Evolutionary conservation across 2,888 invertebrate species (phyloP), one percentile per base, ranked within the genome.

Genomic region (Metellina segmentata): DNA sequence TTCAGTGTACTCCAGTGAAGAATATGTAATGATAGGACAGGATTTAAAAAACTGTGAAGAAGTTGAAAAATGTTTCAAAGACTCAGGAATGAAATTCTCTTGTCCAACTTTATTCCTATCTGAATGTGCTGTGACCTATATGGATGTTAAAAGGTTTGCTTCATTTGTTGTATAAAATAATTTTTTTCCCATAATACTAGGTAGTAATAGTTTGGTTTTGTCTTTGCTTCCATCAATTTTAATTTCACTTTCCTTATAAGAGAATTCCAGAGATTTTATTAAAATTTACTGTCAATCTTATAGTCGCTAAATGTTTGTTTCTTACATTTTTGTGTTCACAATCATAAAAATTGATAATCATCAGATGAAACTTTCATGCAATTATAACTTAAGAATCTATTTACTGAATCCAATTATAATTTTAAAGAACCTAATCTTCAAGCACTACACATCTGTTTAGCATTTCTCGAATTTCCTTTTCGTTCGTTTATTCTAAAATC

Each of bases 81-180:
- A 94, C 78, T 94, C 94, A 92, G 94, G 93, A 1, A 89, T 94
- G 0, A 94, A 94, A 91, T 94, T 94, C 90, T 94, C 94, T 51
- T 19, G 82, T 7, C 95, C 95, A 7, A 95, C 95, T 7, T 93
- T 95, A n/a, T 93, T 95, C 7, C 91, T 95, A 49, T 95, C 95
- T 6, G 95, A 95, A 93, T 95, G 95, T 93, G 95, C 95, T 16
- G 94, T 95, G 83, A 95, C 95, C 0, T 95, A 95, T 93, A 94
- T 95, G 94, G 89, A 94, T 94, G 82, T 77, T 4, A 78, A 86
- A 81, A 83, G 85, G 93, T 93, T 70, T 94, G 19, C 93, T 94
- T 34, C 9, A 7, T 53, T 74, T 7, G 16, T 19, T 79, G 20
- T 70, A 85, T 49, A 49, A 16, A 19, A 6, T 19, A 72, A 72